A percentile compares a stretch with the other conserved stretches of the same genome.
Conservation (phyloP, 2,113 vertebrate genomes). For the Thinocorus orbignyianus region DNA sequence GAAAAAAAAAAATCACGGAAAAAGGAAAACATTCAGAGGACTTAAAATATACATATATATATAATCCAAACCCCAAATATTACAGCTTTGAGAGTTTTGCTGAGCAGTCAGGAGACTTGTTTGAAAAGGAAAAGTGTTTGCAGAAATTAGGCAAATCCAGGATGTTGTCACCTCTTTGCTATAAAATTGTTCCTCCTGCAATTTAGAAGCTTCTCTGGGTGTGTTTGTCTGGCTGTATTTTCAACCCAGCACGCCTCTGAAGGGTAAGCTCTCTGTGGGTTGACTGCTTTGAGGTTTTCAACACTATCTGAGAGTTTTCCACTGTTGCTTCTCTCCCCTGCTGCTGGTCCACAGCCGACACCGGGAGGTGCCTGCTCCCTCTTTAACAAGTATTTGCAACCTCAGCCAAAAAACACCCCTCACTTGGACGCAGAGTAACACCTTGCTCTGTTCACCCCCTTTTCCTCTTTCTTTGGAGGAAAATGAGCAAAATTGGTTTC, state of each 20-base stretch:
- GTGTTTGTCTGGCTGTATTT: neutral
- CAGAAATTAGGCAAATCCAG: slow-evolving; percentile 24
- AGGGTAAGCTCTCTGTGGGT: neutral
- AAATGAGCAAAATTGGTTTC: neutral
- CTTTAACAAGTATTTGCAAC: neutral
- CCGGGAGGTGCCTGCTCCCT: neutral
- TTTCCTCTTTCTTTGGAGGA: neutral
- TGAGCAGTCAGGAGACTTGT: neutral
- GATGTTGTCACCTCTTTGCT: slow-evolving; percentile 15
- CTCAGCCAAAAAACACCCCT: neutral
- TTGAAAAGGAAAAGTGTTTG: neutral
- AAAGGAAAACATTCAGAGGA: neutral
- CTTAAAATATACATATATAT: no score
- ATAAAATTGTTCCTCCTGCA: neutral
- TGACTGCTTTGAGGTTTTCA: slow-evolving; percentile 1
- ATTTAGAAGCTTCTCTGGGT: neutral
- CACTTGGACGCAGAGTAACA: neutral
- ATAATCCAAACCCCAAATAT: neutral
- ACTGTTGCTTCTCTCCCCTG: neutral
- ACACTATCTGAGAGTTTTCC: neutral
- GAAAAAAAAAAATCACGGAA: neutral
- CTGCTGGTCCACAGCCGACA: neutral
- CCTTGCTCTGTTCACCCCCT: neutral
- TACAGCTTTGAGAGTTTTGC: neutral
- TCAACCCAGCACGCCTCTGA: neutral